Base-by-base conservation (phyloP, 1,140 invertebrate genomes). In the Heliconius hewitsoni region DNA sequence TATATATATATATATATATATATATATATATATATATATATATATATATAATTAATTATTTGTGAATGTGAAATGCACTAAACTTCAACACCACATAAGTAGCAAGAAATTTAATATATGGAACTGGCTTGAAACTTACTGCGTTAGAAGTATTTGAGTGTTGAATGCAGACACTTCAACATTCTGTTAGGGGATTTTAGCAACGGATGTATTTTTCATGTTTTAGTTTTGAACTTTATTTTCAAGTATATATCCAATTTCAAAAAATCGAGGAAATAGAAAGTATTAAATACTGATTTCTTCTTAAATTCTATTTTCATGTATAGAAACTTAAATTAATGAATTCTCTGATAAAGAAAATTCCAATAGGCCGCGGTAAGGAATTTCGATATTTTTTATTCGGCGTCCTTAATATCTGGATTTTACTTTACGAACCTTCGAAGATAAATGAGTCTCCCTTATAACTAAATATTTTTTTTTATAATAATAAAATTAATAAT, bases 301-400 rank as follows among this genome's bases (percentile, higher is more conserved):
- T 23, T 23, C 23, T 23, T n/a, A 60, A 60, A 60, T 60, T 9
- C 19, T 23, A 23, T 60, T 11, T 16, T 4, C 11, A 46, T 60
- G 8, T n/a, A 55, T 66, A 30, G 60, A 30, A 6, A 1, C 11
- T 5, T 5, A 66, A 27, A 30, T 76, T 70, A 72, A 81, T 76
- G 73, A 78, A 81, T 76, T n/a, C 13, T 75, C 66, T 78, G 39
- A 76, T 72, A 71, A 81, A 81, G 23, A 37, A 81, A 78, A 78
- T 81, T 78, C 73, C 66, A 76, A 70, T 73, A 52, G 57, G 71
- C 73, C 8, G 72, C 76, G 19, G 66, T 27, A 71, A 57, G 73
- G 60, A 74, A 75, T 74, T 74, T 50, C 23, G 4, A 52, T 9
- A 13, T 57, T 74, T 79, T 73, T 74, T 77, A 55, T 77, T 23